Evolutionary conservation across 2,888 invertebrate genomes (phyloP).

Genomic region (Latrodectus hesperus): DNA sequence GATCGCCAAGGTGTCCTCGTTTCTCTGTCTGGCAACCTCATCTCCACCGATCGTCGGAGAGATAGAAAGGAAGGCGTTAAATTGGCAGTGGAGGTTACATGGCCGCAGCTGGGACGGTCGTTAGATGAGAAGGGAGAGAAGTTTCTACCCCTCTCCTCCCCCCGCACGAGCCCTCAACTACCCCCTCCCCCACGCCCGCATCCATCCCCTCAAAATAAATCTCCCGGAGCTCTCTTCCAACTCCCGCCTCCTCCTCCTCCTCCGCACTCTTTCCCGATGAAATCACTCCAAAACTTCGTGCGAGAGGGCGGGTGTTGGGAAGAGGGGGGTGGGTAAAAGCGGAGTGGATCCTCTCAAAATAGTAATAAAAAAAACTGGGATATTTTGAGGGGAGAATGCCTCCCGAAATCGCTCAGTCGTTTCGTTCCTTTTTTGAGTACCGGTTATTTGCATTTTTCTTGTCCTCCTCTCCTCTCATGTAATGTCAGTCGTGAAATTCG

Average conservation of each 20-base stretch:
- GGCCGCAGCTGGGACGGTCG: constrained; percentile 57
- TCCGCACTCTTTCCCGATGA: constrained; percentile 18
- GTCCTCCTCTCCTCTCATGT: background rate
- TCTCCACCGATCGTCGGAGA: constrained; percentile 62
- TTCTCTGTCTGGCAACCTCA: constrained; percentile 55
- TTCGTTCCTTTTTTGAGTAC: background rate
- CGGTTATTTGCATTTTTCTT: background rate
- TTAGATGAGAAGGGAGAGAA: constrained; percentile 18
- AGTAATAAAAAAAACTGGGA: background rate
- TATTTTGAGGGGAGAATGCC: background rate
- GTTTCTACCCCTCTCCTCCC: background rate
- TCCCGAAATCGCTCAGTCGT: background rate
- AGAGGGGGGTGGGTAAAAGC: background rate
- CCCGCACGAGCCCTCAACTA: background rate
- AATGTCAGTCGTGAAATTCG: background rate
- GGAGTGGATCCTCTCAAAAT: background rate
- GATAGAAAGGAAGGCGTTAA: constrained; percentile 67
- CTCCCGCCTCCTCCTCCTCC: constrained; percentile 16
- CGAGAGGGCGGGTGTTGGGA: constrained; percentile 8
- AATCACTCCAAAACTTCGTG: constrained; percentile 64
- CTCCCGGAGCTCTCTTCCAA: constrained; percentile 42
- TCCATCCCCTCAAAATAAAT: constrained; percentile 47
- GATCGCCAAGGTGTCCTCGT: constrained; percentile 44
- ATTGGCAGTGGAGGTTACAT: constrained; percentile 66
- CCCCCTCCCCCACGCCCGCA: background rate